These are phyloP conservation scores for Meliscaeva auricollis DNA, from an alignment of 2,888 invertebrate genomes.

Conservation along the genomic window DNA sequence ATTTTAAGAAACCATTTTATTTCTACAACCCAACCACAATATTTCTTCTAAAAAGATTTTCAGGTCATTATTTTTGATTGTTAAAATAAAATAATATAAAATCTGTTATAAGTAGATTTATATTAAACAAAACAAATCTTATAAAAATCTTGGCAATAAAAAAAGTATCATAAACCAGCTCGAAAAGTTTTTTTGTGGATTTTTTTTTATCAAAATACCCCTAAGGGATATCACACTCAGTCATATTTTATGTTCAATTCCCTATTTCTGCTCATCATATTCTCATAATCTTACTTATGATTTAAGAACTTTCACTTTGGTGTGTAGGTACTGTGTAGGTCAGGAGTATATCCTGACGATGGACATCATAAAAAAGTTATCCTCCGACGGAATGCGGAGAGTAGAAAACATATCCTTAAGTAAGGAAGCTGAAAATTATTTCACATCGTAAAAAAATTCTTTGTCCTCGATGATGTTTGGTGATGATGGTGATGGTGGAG, in stretches of 20 bases:
- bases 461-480: no score
- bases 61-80: no score
- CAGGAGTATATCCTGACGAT: not conserved
- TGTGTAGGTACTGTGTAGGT: no score
- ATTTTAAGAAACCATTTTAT: no score
- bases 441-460: not conserved
- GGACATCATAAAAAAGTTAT: slow-evolving; percentile 9
- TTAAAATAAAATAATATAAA: no score
- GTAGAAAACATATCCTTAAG: not conserved
- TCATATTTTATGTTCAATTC: not conserved
- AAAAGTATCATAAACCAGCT: not conserved
- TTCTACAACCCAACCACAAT: no score
- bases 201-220: not conserved
- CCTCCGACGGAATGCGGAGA: no score
- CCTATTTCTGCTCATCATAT: slow-evolving; percentile 8
- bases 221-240: not conserved
- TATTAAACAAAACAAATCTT: not conserved
- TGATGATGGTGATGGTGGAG: not conserved
- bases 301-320: not conserved
- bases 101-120: no score
- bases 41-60: no score
- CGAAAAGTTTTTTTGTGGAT: not conserved
- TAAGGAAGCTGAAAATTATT: not conserved
- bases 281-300: not conserved
- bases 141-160: not conserved